Base-by-base conservation (phyloP, 2,797 vertebrate genomes). In the Pristis pectinata region DNA sequence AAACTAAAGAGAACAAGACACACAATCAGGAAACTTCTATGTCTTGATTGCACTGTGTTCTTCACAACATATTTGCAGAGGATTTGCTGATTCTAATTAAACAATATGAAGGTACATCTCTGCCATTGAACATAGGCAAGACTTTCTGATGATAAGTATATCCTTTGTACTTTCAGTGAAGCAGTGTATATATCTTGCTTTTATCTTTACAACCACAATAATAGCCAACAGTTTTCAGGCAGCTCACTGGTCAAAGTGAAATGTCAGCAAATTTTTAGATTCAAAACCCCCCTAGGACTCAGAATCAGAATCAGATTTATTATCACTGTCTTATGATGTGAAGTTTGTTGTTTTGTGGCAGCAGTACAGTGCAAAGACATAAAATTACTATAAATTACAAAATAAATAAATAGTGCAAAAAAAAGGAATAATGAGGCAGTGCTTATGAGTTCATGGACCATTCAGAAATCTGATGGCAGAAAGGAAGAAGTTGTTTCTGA, bases 1-100 rank as follows among this genome's bases (percentile, higher is more conserved):
- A 22, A 89, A 89, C 89, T 89, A 89, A 44, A 27, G 24, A 72
- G 64, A 70, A 93, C 37, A 93, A 93, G 91, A 27, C 41, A 34
- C 67, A 44, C 27, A 61, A 93, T 93, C 91, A 74, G 41, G 67
- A 17, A 27, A 72, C 67, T 41, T 30, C 67, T 30, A 70, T 49
- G 22, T 8, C 22, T 93, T 93, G 67, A 93, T 93, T 93, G 37
- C 41, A 44, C 91, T 44, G 22, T 93, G 22, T 9, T 72, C 72
- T 72, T 44, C 44, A 41, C 30, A 37, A 67, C 41, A 30, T 93
- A 91, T 34, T 30, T 93, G 11, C 44, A 93, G 41, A 44, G 91
- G 5, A 11, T 67, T 72, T 70, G 10, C 41, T 72, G 44, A 49
- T 93, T 93, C 70, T 49, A 70, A 93, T 74, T 93, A 93, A 61